Percentiles rank a stretch among this genome's conserved stretches.
Conservation (phyloP, 2,113 vertebrate species). For the Epinephelus fuscoguttatus region DNA sequence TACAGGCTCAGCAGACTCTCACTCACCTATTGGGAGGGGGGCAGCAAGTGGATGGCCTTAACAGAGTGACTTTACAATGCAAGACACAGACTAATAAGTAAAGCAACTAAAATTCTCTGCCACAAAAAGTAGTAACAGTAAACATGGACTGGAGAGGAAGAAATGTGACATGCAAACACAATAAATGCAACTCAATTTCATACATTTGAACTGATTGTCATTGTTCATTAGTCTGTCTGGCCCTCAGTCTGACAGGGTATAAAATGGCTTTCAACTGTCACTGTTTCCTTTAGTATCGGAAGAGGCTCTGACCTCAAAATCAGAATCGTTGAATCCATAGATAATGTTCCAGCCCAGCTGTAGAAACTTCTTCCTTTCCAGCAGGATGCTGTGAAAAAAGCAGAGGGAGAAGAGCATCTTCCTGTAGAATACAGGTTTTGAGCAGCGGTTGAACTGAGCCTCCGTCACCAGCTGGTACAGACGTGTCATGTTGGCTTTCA, state of each 20-base stretch:
- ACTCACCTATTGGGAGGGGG: constrained; percentile 82
- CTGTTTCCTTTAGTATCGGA: neutral
- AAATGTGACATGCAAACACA: neutral
- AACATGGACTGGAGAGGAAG: constrained; percentile 2
- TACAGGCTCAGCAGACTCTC: constrained; percentile 90
- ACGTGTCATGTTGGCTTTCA: constrained; percentile 93
- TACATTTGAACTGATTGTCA: neutral
- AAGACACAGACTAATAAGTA: neutral
- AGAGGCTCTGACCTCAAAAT: constrained; percentile 88
- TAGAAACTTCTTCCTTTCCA: constrained; percentile 91
- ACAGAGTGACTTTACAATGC: constrained; percentile 8
- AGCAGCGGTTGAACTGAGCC: constrained; percentile 86
- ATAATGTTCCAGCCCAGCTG: constrained; percentile 93
- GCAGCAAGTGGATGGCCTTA: neutral
- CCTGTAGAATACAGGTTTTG: constrained; percentile 83
- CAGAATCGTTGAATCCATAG: constrained; percentile 92
- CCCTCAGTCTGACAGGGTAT: neutral
- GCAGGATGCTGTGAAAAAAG: constrained; percentile 92
- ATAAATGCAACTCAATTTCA: neutral
- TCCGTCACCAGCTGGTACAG: constrained; percentile 90
- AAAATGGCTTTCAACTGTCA: neutral
- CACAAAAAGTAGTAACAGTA: neutral
- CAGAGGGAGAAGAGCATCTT: constrained; percentile 92
- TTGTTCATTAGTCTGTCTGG: constrained; percentile 9
- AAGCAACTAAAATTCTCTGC: neutral